Evolutionary conservation across 2,888 invertebrate species (phyloP), one percentile per base, ranked within the genome.

Genomic region (Aphodius granarius): DNA sequence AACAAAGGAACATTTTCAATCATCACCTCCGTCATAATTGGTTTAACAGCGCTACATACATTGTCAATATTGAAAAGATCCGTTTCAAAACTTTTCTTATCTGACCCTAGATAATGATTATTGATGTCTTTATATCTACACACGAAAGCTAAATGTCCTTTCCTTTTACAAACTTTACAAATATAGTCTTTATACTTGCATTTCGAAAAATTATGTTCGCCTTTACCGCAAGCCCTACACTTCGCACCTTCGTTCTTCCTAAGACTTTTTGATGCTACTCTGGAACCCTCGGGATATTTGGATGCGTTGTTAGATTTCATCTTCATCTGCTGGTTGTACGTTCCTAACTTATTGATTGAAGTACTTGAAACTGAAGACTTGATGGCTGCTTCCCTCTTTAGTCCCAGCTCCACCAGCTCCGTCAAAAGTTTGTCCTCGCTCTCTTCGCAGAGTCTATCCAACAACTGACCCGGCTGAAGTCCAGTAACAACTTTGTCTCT

Each of bases 361-460:
- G 9, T 23, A 9, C 5, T 23, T 23, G 23, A 23, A 23, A 23
- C 23, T 23, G 23, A 23, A 4, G 23, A 23, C 4, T 9, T 4
- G 9, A 23, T 23, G 9, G 21, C 20, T 17, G 76, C 78, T 66
- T 77, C 76, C 71, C 74, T 78, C 22, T 71, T 71, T n/a, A 77
- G 21, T 13, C 76, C 76, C 6, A 77, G 62, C 63, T 79, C 76
- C 15, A 78, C 23, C 17, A 77, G 9, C 13, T 63, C 73, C 5
- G 66, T 73, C 18, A 78, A 22, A 15, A 22, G 13, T 15, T 16
- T 75, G n/a, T 18, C 64, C 9, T 66, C 20, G 4, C 76, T 70
- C 66, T 78, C 80, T 76, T 81, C 79, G 68, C 78, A 80, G 13
- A 79, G 17, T 73, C 78, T 74, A 71, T 80, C 81, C 63, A 76